Conservation (phyloP, 2,113 vertebrate genomes). For the Austrofundulus limnaeus region DNA sequence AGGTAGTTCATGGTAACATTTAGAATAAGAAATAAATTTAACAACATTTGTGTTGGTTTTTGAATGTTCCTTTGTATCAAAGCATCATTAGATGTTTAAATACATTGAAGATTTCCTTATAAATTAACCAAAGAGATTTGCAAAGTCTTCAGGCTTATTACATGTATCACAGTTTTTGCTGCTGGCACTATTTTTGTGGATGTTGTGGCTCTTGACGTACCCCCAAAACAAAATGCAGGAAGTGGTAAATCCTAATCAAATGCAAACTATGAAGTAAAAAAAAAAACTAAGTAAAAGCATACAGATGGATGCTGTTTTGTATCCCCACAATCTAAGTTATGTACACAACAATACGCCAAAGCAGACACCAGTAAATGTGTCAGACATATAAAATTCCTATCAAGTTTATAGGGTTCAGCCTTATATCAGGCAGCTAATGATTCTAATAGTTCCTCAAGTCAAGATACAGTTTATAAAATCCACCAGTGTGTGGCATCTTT, state of each 20-base stretch:
- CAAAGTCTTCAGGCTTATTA: too few relatives aligned
- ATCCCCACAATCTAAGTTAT: slow-evolving; percentile 6
- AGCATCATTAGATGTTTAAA: too few relatives aligned
- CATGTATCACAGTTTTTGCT: neutral
- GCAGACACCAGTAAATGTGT: slow-evolving; percentile 18
- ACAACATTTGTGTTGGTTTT: too few relatives aligned
- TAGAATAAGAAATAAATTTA: too few relatives aligned
- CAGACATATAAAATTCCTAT: slow-evolving; percentile 20
- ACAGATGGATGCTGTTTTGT: slow-evolving; percentile 13
- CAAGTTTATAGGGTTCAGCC: slow-evolving; percentile 9
- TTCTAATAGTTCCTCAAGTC: slow-evolving; percentile 52
- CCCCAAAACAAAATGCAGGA: neutral
- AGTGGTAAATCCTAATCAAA: slow-evolving; percentile 19
- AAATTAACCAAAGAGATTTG: too few relatives aligned
- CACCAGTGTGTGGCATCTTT: too few relatives aligned
- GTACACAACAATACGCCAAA: slow-evolving; percentile 39
- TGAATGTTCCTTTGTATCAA: too few relatives aligned
- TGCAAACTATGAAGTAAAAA: slow-evolving; percentile 16
- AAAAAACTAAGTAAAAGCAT: slow-evolving; percentile 22
- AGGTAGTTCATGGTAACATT: too few relatives aligned
- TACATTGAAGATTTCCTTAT: too few relatives aligned
- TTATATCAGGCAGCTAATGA: slow-evolving; percentile 27
- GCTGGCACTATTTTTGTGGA: neutral
- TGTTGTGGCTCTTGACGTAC: slow-evolving; percentile 27
- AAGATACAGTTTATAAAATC: too few relatives aligned